Evolutionary conservation across 1,140 invertebrate species (phyloP).

Genomic region (Palaemon carinicauda): DNA sequence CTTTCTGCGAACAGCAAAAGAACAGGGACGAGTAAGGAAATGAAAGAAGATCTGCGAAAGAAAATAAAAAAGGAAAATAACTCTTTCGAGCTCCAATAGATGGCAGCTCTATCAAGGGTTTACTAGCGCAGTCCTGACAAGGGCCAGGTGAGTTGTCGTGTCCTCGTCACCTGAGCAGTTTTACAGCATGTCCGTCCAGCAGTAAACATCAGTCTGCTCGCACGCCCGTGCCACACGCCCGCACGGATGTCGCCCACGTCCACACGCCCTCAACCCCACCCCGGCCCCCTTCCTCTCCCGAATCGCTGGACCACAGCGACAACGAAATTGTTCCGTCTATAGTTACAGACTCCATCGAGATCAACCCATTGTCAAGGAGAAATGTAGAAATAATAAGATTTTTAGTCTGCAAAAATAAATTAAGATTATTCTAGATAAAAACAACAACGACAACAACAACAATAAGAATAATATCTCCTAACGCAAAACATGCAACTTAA

Average conservation of each 20-base stretch:
- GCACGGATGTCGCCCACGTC: not conserved
- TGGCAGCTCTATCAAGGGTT: not conserved
- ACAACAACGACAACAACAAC: no score
- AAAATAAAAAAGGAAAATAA: not conserved
- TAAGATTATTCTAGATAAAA: no score
- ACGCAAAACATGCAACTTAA: no score
- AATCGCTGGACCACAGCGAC: not conserved
- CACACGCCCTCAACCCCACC: not conserved
- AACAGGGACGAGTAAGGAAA: not conserved
- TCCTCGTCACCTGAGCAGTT: conserved; percentile 25
- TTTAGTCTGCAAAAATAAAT: no score
- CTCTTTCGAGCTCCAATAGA: not conserved
- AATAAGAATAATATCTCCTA: no score
- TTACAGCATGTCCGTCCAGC: conserved; percentile 28
- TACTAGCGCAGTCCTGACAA: not conserved
- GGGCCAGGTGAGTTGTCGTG: conserved; percentile 4
- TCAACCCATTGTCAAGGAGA: not conserved
- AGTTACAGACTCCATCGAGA: not conserved
- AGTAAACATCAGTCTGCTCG: conserved; percentile 33
- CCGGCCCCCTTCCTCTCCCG: no score
- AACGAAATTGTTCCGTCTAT: not conserved
- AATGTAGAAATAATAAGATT: no score
- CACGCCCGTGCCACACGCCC: not conserved
- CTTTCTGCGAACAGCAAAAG: not conserved
- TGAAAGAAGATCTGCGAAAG: no score